Base-by-base conservation (phyloP, 2,797 vertebrate species). In the Typhlichthys eigenmanni region DNA sequence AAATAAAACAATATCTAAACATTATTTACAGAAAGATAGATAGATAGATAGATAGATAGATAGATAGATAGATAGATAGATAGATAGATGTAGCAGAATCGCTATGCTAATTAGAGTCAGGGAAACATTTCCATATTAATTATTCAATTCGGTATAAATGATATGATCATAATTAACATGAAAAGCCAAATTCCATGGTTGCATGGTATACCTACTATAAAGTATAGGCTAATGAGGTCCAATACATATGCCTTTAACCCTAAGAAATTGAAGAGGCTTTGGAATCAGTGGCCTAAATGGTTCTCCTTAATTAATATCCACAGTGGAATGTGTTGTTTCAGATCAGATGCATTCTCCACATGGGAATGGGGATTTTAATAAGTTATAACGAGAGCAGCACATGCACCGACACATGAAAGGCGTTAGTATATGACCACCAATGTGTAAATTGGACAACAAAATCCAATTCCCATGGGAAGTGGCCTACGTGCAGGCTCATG, bases 281-380 rank as follows among this genome's bases (percentile, higher is more conserved):
- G 8, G 52, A 7, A 54, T 46, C 12, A 32, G 45, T 59, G 64
- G 47, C 38, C 52, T 32, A 38, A 38, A 38, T 8, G 7, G 7
- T 38, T 58, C 8, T n/a, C 62, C 32, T 66, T 68, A 24, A 24
- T 24, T 24, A 24, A 24, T 24, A 62, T 64, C 59, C 71, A 63
- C 45, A 34, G 45, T 29, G 65, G 69, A 76, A 78, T 85, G 63
- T 43, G 50, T 66, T 49, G 34, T 58, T 67, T 58, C n/a, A 29
- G 47, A 49, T 50, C 17, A 58, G n/a, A 32, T 1, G n/a, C 54
- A 65, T 59, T 57, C 8, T 59, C 43, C 46, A 59, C 56, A 69
- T 56, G 38, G 70, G 32, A 75, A 66, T 62, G 58, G 47, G 69
- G 70, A 73, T 76, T 66, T 69, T 45, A 60, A n/a, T 19, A 3